phyloP scores from a whole-genome alignment of 2,888 invertebrate genomes.

The Hedya salicella region DNA sequence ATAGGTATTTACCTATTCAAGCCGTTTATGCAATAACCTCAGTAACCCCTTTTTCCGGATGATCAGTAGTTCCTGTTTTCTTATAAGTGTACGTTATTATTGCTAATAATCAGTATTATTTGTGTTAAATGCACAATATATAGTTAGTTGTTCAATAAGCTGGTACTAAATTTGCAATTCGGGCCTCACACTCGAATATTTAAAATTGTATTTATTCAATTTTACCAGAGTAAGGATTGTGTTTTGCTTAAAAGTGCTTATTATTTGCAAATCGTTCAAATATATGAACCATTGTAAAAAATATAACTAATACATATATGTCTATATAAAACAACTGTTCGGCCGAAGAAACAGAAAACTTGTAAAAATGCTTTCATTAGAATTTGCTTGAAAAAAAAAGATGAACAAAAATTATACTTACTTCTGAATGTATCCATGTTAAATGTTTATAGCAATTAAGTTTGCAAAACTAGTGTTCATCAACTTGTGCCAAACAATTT shows the following conservation, averaged over 20 bases:
- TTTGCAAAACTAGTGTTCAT: slow-evolving; percentile 65
- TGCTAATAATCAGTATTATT: slow-evolving; percentile 30
- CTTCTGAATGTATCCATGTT: slow-evolving; percentile 28
- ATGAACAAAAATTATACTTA: slow-evolving; percentile 19
- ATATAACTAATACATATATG: slow-evolving; percentile 4
- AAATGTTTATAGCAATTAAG: slow-evolving; percentile 40
- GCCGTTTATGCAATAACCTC: not conserved
- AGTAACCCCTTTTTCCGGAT: not conserved
- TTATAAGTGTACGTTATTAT: not conserved
- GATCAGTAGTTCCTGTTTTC: not conserved
- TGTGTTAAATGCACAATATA: slow-evolving; percentile 31
- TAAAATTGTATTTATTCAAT: slow-evolving; percentile 29
- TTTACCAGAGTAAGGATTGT: slow-evolving; percentile 31
- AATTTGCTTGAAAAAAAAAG: slow-evolving; percentile 5
- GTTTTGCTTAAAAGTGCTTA: slow-evolving; percentile 37
- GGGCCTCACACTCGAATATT: slow-evolving; percentile 36
- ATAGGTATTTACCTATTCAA: too few species aligned
- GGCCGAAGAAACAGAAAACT: slow-evolving; percentile 18
- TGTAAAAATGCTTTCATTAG: not conserved
- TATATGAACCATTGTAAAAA: slow-evolving; percentile 17
- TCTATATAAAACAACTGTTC: slow-evolving; percentile 3
- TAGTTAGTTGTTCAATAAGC: slow-evolving; percentile 23
- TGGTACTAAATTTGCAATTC: slow-evolving; percentile 36
- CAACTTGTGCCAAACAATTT: slow-evolving; percentile 71
- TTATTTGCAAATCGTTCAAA: slow-evolving; percentile 27